Base-by-base conservation (phyloP, 2,888 invertebrate species). In the Automeris io region DNA sequence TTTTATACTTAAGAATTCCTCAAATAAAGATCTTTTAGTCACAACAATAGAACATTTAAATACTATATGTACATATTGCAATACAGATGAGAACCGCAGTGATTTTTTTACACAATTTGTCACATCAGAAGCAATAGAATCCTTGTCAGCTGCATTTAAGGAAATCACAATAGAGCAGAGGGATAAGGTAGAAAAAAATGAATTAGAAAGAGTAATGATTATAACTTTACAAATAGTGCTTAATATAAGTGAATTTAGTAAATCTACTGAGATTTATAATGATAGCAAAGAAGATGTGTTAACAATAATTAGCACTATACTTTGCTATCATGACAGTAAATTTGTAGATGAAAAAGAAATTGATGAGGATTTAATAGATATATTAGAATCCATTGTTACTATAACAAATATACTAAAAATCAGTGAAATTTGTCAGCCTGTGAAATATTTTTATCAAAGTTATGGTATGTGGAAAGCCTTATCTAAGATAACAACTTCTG, bases 1-100 rank as follows among this genome's bases (percentile, higher is more conserved):
- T 46, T 94, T 92, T 60, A 92, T 95, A 46, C 72, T 96, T 40
- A 88, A 87, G 39, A 94, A 93, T 69, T 95, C 95, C 0, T 90
- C 91, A 7, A 93, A 92, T 61, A 85, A 80, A 48, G 88, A 89
- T 11, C 70, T 92, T 1, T 56, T 92, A 6, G 55, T 83, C 2
- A 87, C 88, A 38, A 85, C 90, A 1, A 70, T 92, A 32, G 91
- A 91, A 57, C 88, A 90, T 25, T 66, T 90, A 3, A 90, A 90
- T 54, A 88, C 89, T 18, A 61, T 90, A 5, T 85, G 88, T 54
- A 80, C 87, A 34, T 72, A 74, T 42, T 77, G 79, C 39, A 79
- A 82, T 35, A 63, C 57, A 36, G 71, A 75, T 5, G 61, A 55
- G 9, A 57, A 56, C 18, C 54, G 73, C 47, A 50, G 46, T n/a